Evolutionary conservation across 2,797 vertebrate species (phyloP), one percentile per base, ranked within the genome.

Genomic region (Orientallactaga sibirica): DNA sequence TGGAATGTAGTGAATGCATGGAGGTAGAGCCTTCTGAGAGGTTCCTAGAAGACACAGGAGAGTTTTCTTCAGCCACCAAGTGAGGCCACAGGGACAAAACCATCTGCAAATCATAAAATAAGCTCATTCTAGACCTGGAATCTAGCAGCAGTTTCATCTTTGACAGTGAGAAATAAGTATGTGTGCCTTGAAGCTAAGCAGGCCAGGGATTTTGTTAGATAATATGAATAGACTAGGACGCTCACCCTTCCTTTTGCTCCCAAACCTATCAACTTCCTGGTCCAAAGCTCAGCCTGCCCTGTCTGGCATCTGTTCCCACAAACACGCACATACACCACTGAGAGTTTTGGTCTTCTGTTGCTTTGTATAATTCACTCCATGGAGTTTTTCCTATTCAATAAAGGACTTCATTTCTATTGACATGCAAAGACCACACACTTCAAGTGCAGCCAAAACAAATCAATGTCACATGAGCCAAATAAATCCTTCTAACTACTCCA

Each of bases 381-480:
- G 73, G 93, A 92, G 70, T 96, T 97, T 97, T 98, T 97, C 96
- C 89, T 0, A 41, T 94, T 90, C 97, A 96, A 97, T 97, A 98
- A 91, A 96, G 95, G 76, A 92, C 71, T 97, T 96, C 96, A 97
- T 96, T 77, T 97, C 97, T 98, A 98, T 98, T 97, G 97, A 98
- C 98, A 98, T 97, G 86, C 97, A 97, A 97, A 98, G 97, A 97
- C 97, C 97, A 98, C 98, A 96, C 90, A 96, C 96, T 93, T 97
- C 93, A 96, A 97, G 95, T 33, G 95, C 97, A 98, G 97, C 97
- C 98, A 96, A 98, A 98, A 98, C 97, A 98, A 98, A 98, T 98
- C 98, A 98, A 98, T 98, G 98, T 95, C 83, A 86, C 97, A 96
- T 96, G 96, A 98, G 92, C 95, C 95, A 96, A 98, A 98, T 97